These are phyloP conservation scores for Nicator chloris DNA, from an alignment of 2,113 vertebrate species.

Conservation along the genomic window DNA sequence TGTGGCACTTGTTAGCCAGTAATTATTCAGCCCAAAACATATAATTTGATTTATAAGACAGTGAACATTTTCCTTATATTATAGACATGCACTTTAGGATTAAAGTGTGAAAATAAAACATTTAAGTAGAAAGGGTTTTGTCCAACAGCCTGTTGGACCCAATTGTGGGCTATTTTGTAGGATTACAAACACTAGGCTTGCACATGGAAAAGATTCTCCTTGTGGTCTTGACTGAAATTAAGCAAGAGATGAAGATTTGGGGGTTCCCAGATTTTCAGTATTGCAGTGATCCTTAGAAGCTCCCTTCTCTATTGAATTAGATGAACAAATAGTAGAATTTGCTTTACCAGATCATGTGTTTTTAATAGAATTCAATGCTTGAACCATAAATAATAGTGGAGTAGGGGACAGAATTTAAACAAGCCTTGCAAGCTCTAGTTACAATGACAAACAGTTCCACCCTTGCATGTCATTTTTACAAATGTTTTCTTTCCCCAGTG, in stretches of 20 bases:
- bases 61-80: background rate
- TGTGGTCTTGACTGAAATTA: background rate
- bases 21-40: background rate
- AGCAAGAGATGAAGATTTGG: background rate
- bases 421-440: slow-evolving; percentile 47
- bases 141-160: background rate
- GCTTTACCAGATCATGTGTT: background rate
- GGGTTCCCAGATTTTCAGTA: background rate
- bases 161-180: background rate
- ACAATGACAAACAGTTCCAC: slow-evolving; percentile 55
- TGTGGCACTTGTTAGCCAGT: background rate
- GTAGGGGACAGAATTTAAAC: slow-evolving; percentile 49
- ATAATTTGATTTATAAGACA: background rate
- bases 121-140: background rate
- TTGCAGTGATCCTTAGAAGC: background rate
- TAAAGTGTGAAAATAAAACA: background rate
- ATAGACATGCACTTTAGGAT: background rate
- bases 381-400: slow-evolving; percentile 49
- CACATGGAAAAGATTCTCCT: background rate
- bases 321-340: slow-evolving; percentile 19
- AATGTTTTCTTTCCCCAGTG: slow-evolving; percentile 46
- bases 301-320: background rate
- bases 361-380: slow-evolving; percentile 32
- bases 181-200: background rate
- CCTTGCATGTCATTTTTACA: slow-evolving; percentile 65